A percentile compares a stretch with the other conserved stretches of the same genome.
Evolutionary conservation across 2,113 vertebrate genomes (phyloP).

Genomic region (Microcebus ravelobensis): DNA sequence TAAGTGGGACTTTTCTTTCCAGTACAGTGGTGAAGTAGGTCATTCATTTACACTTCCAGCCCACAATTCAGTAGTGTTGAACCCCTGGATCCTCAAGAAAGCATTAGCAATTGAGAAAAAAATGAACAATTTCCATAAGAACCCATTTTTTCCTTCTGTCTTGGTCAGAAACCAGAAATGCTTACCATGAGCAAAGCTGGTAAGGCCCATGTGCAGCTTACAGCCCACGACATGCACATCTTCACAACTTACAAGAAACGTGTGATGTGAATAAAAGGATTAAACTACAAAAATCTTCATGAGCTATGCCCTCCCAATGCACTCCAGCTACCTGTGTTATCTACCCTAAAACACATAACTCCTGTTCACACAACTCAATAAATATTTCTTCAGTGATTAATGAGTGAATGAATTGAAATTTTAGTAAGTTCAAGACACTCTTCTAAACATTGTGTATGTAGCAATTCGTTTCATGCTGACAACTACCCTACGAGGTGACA

Average conservation of each 20-base stretch:
- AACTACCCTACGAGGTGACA: background rate
- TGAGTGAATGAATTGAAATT: background rate
- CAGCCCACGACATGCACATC: background rate
- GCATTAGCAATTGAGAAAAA: conserved; percentile 11
- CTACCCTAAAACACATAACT: background rate
- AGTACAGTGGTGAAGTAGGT: background rate
- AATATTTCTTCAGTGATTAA: background rate
- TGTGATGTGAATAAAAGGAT: background rate
- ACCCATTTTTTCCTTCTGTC: background rate
- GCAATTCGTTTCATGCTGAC: background rate
- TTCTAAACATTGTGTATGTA: background rate
- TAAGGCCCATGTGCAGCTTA: fast-evolving
- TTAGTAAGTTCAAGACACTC: background rate
- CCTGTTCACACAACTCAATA: background rate
- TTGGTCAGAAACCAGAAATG: background rate
- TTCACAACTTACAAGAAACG: background rate
- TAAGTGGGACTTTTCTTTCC: background rate
- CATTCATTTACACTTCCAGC: background rate
- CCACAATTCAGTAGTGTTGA: background rate
- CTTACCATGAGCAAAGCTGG: background rate
- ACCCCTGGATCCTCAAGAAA: background rate
- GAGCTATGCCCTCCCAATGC: background rate
- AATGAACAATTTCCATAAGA: background rate
- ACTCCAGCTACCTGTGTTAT: background rate
- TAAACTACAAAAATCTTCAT: background rate